Base-by-base conservation (phyloP, 1,140 invertebrate genomes). In the Zaprionus capensis region DNA sequence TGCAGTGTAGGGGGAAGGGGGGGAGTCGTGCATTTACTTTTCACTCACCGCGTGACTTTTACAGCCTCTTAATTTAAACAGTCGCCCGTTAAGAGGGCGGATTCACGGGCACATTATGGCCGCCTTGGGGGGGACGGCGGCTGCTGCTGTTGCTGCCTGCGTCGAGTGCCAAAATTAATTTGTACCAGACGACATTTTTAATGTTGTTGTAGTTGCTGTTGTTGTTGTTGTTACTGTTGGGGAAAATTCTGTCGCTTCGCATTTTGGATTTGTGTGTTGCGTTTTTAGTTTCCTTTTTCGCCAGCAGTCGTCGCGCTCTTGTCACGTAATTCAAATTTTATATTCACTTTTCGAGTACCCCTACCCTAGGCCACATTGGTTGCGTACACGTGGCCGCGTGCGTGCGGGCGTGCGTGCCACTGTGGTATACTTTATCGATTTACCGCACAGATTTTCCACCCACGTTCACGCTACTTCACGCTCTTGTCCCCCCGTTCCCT, bases 21-120 rank as follows among this genome's bases (percentile, higher is more conserved):
- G 9, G 24, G 17, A 7, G 24, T 7, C 71, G 41, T 67, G 61
- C 80, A 80, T 88, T 86, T 70, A 83, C 83, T 87, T 87, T 87
- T 87, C 84, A 84, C 84, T 85, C 85, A 81, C 79, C 81, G 85
- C 78, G 70, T 88, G 84, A 90, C 85, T 90, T 90, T 90, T 90
- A 90, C 85, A 90, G 86, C 86, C 86, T 91, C 86, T 90, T 90
- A 91, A 90, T 86, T 90, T 91, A 82, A 91, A 78, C 86, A 87
- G 79, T 68, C 86, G 68, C 72, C 49, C 24, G 66, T 57, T 26
- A 74, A 64, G 57, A 17, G 77, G 51, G 22, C 41, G 65, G 58
- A 49, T 69, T 17, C 28, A 31, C 31, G 26, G 53, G 62, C 41
- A 53, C 26, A 41, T 44, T 68, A 72, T 41, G 68, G 51, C 12